phyloP scores from a whole-genome alignment of 2,113 vertebrate species.

The Puma concolor region DNA sequence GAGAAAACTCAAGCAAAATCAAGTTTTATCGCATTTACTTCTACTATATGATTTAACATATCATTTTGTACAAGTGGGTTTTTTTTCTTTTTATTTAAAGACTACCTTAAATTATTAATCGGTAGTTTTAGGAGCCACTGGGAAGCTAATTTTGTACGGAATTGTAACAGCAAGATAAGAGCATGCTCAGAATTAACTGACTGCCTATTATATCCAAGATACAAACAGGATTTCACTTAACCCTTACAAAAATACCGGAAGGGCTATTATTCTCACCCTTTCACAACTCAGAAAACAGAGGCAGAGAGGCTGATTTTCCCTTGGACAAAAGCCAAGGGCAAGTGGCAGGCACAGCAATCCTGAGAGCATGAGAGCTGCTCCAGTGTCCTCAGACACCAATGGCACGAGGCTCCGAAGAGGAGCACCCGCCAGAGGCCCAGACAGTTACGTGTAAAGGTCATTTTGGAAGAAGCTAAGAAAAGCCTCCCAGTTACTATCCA shows the following conservation, averaged over 20 bases:
- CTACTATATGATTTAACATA: background rate
- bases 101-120: background rate
- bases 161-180: conserved; percentile 39
- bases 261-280: background rate
- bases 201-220: background rate
- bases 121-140: background rate
- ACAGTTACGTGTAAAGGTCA: background rate
- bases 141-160: background rate
- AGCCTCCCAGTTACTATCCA: background rate
- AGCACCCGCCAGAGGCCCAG: background rate
- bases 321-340: background rate
- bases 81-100: background rate
- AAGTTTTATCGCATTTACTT: background rate
- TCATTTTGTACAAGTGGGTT: background rate
- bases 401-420: background rate
- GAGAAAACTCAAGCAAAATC: background rate
- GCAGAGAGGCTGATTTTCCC: background rate
- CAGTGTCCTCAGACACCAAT: background rate
- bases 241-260: background rate
- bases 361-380: background rate
- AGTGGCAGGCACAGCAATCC: background rate
- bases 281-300: background rate
- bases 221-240: background rate
- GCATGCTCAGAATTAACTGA: background rate
- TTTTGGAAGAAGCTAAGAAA: background rate